Evolutionary conservation across 92 coral and sea anemone genomes (phyloP).

Genomic region (Zoanthus solanderi): DNA sequence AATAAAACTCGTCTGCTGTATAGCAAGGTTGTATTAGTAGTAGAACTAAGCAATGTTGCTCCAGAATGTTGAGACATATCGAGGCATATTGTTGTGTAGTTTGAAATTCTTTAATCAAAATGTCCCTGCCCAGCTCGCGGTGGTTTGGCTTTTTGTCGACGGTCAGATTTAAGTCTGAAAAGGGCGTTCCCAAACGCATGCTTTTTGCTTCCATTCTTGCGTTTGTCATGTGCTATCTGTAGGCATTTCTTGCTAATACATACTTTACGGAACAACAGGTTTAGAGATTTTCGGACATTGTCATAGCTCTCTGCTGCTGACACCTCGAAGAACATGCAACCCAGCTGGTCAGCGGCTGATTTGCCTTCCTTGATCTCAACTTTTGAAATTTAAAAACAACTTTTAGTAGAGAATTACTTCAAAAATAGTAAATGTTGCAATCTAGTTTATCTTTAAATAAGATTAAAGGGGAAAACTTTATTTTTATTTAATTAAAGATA

Average conservation of each 20-base stretch:
- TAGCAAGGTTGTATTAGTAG: no score
- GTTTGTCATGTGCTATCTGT: slow-evolving; percentile 73
- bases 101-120: neutral
- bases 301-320: slow-evolving; percentile 97
- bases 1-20: no score
- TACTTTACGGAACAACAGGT: slow-evolving; percentile 82
- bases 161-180: slow-evolving; percentile 75
- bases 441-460: neutral
- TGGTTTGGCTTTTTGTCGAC: slow-evolving; percentile 34
- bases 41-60: no score
- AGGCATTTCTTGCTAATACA: slow-evolving; percentile 76
- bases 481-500: no score
- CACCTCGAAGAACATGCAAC: slow-evolving; percentile 97
- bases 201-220: slow-evolving; percentile 77
- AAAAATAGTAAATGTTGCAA: neutral
- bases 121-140: slow-evolving; percentile 44
- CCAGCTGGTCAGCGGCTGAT: slow-evolving; percentile 93
- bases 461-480: neutral
- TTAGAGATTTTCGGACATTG: slow-evolving; percentile 88
- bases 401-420: neutral
- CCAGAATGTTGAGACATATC: no score
- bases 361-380: slow-evolving; percentile 92
- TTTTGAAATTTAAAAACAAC: slow-evolving; percentile 36
- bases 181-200: slow-evolving; percentile 90
- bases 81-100: no score